These are phyloP conservation scores for Pheosia tremula DNA, from an alignment of 2,888 invertebrate genomes.

Conservation along the genomic window DNA sequence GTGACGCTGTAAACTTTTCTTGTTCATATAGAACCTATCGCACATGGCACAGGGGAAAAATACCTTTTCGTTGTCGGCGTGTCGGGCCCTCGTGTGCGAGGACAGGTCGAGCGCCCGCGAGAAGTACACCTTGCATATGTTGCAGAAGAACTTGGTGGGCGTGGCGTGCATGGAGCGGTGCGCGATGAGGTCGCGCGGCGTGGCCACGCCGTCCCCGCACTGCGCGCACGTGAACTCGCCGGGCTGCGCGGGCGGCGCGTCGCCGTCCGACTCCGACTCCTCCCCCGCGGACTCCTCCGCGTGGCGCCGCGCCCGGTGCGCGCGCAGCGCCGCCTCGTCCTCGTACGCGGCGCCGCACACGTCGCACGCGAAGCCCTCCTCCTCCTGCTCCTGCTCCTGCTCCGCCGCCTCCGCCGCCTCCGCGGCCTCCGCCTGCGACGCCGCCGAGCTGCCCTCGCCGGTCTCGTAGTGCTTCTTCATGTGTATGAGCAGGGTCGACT, in stretches of 20 bases:
- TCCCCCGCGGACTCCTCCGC: constrained; percentile 69
- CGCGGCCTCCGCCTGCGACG: constrained; percentile 36
- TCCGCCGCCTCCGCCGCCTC: constrained; percentile 58
- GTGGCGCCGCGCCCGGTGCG: constrained; percentile 85
- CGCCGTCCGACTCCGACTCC: constrained; percentile 64
- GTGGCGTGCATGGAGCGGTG: constrained; percentile 83
- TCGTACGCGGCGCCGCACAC: constrained; percentile 86
- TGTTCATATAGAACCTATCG: constrained; percentile 83
- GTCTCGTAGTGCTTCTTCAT: constrained; percentile 85
- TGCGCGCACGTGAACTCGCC: constrained; percentile 82
- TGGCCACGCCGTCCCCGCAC: constrained; percentile 83
- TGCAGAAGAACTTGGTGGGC: constrained; percentile 82
- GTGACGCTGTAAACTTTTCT: constrained; percentile 81
- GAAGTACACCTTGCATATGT: constrained; percentile 84
- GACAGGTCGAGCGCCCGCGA: constrained; percentile 74
- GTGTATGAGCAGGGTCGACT: constrained; percentile 86
- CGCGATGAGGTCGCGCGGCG: constrained; percentile 81
- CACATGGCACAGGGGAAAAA: constrained; percentile 85
- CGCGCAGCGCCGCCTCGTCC: constrained; percentile 82
- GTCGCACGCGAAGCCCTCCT: constrained; percentile 72
- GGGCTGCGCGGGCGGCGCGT: constrained; percentile 59
- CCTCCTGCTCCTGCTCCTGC: constrained; percentile 47
- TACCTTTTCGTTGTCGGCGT: constrained; percentile 79
- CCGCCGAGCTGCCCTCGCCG: constrained; percentile 63
- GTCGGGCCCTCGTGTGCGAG: constrained; percentile 78